These are phyloP conservation scores for Zaprionus capensis DNA, from an alignment of 1,140 invertebrate species.

Conservation along the genomic window DNA sequence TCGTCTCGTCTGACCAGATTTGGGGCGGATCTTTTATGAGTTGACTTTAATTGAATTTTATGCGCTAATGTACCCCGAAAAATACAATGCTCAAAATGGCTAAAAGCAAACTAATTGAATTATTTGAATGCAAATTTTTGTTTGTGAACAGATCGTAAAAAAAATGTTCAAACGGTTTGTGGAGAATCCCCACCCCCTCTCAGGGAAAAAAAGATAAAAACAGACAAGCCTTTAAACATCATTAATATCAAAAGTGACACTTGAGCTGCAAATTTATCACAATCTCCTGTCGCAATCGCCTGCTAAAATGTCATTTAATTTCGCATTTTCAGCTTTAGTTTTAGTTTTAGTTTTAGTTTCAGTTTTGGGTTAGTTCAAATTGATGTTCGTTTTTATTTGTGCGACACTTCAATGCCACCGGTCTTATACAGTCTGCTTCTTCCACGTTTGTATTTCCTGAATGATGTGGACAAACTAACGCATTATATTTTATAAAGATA, in stretches of 20 bases:
- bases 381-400: slow-evolving; percentile 66
- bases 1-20: slow-evolving; percentile 42
- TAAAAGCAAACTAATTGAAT: slow-evolving; percentile 75
- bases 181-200: slow-evolving; percentile 7
- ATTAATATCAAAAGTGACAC: slow-evolving; percentile 67
- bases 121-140: slow-evolving; percentile 76
- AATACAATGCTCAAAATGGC: slow-evolving; percentile 41
- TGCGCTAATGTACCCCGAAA: slow-evolving; percentile 35
- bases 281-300: slow-evolving; percentile 40
- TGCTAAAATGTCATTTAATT: slow-evolving; percentile 58
- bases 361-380: slow-evolving; percentile 50
- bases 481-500: slow-evolving; percentile 41
- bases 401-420: slow-evolving; percentile 69
- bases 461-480: slow-evolving; percentile 38
- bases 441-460: slow-evolving; percentile 57
- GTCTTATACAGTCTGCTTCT: slow-evolving; percentile 52
- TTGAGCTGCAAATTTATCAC: slow-evolving; percentile 54
- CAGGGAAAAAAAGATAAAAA: background rate
- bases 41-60: slow-evolving; percentile 59
- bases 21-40: slow-evolving; percentile 37
- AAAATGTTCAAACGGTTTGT: background rate
- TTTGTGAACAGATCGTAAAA: slow-evolving; percentile 52
- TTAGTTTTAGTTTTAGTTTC: slow-evolving; percentile 40
- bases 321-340: slow-evolving; percentile 19
- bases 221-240: slow-evolving; percentile 25